phyloP scores from a whole-genome alignment of 2,888 invertebrate species.

The Molanna angustata region DNA sequence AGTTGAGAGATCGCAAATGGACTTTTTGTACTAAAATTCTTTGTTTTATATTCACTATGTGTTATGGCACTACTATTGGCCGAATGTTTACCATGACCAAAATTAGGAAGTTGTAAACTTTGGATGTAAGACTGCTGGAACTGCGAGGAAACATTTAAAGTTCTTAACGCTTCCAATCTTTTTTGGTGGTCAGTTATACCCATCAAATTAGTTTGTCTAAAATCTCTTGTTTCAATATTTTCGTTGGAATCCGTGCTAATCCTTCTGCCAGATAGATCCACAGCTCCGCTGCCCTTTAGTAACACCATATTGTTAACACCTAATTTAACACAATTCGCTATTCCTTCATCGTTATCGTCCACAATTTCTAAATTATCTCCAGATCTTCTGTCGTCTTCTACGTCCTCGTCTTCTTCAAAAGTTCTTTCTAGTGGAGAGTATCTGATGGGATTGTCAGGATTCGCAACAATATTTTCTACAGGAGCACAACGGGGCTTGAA shows the following conservation, averaged over 20 bases:
- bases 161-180: constrained; percentile 21
- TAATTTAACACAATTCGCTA: constrained; percentile 43
- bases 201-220: constrained; percentile 49
- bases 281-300: constrained; percentile 48
- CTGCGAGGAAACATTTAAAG: constrained; percentile 35
- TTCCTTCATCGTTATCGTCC: constrained; percentile 44
- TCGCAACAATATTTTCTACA: constrained; percentile 2
- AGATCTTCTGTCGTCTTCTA: constrained; percentile 39
- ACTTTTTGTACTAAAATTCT: constrained; percentile 57
- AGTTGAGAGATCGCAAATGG: constrained; percentile 56
- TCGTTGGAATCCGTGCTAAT: constrained; percentile 54
- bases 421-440: constrained; percentile 45
- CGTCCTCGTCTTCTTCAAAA: constrained; percentile 45
- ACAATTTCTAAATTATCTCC: constrained; percentile 40
- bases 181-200: constrained; percentile 37
- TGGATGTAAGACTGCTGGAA: constrained; percentile 54
- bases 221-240: constrained; percentile 45
- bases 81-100: constrained; percentile 43
- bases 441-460: constrained; percentile 37
- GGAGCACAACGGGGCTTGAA: constrained; percentile 74
- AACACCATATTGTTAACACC: constrained; percentile 50
- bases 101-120: constrained; percentile 48
- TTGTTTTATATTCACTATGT: constrained; percentile 35
- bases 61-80: constrained; percentile 36
- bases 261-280: constrained; percentile 50